A percentile compares a stretch with the other conserved stretches of the same genome.
These are phyloP conservation scores for Bombus balteatus DNA, from an alignment of 1,140 invertebrate genomes.

Conservation along the genomic window DNA sequence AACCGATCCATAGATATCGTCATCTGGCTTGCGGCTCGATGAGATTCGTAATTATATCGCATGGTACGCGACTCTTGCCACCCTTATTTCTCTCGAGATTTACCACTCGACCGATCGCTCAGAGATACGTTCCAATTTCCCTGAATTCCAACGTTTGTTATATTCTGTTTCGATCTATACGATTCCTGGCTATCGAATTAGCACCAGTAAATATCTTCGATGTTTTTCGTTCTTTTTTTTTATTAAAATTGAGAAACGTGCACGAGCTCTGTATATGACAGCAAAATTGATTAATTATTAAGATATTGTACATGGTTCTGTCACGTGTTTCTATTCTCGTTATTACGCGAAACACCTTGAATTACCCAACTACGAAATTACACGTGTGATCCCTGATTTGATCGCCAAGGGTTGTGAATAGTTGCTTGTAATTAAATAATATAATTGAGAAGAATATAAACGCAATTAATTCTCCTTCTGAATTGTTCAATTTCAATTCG, in stretches of 20 bases:
- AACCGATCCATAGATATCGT: slow-evolving; percentile 21
- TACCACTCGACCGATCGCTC: background rate
- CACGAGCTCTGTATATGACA: rapidly evolving
- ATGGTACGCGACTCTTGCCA: background rate
- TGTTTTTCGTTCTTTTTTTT: too few relatives aligned
- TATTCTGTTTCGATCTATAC: background rate
- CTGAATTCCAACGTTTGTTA: background rate
- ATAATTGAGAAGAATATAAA: background rate
- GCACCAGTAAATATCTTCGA: background rate
- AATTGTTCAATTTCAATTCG: background rate
- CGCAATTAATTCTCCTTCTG: rapidly evolving
- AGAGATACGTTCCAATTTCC: background rate
- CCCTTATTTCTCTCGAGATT: slow-evolving; percentile 27
- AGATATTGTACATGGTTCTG: background rate
- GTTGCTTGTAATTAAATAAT: background rate
- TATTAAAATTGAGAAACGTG: background rate
- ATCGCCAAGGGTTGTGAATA: background rate
- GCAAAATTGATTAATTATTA: background rate
- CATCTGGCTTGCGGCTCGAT: background rate
- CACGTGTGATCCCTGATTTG: too few relatives aligned
- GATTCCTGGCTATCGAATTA: background rate
- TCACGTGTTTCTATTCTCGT: background rate
- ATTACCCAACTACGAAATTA: too few relatives aligned
- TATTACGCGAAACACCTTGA: too few relatives aligned
- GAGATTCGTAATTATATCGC: slow-evolving; percentile 35